Conservation (phyloP, 1,140 invertebrate genomes). For the Plutomurus gul region DNA sequence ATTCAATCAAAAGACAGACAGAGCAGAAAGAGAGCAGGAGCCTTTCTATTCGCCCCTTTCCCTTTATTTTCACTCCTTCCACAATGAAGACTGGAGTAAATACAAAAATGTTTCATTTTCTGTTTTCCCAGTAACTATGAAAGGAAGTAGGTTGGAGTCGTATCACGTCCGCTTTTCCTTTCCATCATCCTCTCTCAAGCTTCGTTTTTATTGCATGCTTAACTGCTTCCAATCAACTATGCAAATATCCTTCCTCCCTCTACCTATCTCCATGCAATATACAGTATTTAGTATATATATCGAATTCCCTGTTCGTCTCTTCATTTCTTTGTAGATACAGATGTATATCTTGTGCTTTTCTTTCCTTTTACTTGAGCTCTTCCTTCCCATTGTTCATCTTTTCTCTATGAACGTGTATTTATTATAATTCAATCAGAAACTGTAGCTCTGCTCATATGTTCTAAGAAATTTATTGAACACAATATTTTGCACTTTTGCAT, state of each 20-base stretch:
- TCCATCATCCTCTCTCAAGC: conserved; percentile 35
- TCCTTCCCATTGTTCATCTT: background rate
- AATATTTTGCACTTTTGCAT: no score
- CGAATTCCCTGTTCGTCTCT: background rate
- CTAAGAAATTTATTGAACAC: no score
- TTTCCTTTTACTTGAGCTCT: background rate
- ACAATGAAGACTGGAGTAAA: conserved; percentile 9
- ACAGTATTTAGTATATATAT: background rate
- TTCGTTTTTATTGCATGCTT: conserved; percentile 53
- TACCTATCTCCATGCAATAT: conserved; percentile 12
- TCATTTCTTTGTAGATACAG: background rate
- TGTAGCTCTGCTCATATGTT: no score
- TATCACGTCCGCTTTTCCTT: conserved; percentile 50
- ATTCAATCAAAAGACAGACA: conserved; percentile 43
- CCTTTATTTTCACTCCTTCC: conserved; percentile 25
- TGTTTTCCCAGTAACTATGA: conserved; percentile 36
- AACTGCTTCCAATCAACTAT: conserved; percentile 54
- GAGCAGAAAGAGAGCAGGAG: background rate
- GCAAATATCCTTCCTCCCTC: conserved; percentile 51
- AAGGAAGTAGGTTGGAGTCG: conserved; percentile 51
- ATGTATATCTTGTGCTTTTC: background rate
- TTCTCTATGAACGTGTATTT: no score
- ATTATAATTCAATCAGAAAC: no score
- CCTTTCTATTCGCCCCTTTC: background rate
- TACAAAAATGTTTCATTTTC: conserved; percentile 49